phyloP scores from a whole-genome alignment of 2,888 invertebrate species.

The Lepidochitona cinerea region DNA sequence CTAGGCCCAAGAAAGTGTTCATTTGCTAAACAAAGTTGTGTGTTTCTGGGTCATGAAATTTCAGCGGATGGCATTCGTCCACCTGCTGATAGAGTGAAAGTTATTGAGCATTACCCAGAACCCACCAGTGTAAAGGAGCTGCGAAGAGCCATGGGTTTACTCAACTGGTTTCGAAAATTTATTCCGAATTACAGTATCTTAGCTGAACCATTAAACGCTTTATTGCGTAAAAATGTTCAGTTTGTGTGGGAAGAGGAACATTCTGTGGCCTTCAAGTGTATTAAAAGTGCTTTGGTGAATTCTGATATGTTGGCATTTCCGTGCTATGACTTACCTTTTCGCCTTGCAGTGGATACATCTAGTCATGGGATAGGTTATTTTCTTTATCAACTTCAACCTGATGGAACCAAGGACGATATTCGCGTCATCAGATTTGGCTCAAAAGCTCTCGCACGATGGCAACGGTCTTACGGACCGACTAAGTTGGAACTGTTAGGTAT shows the following conservation, averaged over 20 bases:
- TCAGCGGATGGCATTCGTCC: neutral
- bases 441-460: neutral
- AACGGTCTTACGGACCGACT: neutral
- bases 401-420: neutral
- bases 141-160: slow-evolving; percentile 8
- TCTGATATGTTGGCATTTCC: slow-evolving; percentile 17
- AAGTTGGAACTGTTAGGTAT: slow-evolving; percentile 1
- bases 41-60: neutral
- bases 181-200: slow-evolving; percentile 10
- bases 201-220: neutral
- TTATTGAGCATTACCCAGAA: slow-evolving; percentile 3
- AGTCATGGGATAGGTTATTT: slow-evolving; percentile 10
- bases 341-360: slow-evolving; percentile 12
- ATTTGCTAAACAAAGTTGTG: neutral
- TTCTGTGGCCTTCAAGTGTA: slow-evolving; percentile 1
- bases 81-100: no score
- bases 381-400: neutral
- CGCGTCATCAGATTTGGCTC: neutral
- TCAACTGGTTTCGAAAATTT: slow-evolving; percentile 15
- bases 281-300: slow-evolving; percentile 4
- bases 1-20: slow-evolving; percentile 6
- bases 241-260: slow-evolving; percentile 8
- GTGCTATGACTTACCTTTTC: slow-evolving; percentile 12
- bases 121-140: neutral
- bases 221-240: neutral